Evolutionary conservation across 2,797 vertebrate species (phyloP), one percentile per base, ranked within the genome.

Genomic region (Lagodon rhomboides): DNA sequence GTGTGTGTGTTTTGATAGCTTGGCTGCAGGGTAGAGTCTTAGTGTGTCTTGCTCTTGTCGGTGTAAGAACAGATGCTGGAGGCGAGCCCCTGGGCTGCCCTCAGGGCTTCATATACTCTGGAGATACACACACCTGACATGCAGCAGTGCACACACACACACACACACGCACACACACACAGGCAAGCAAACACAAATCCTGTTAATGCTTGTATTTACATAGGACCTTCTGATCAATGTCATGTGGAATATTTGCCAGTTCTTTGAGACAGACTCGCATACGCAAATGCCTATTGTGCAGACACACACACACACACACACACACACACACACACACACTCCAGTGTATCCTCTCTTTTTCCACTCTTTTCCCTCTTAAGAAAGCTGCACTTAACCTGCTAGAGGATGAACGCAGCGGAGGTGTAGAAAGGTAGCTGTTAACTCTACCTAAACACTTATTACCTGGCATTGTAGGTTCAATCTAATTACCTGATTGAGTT

Each of bases 401-500:
- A 10, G 56, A 73, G 66, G 67, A 76, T 90, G 81, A 91, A 90
- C 86, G 77, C 85, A 88, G 83, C 74, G 73, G 64, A 83, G 74
- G 76, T 81, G 73, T 75, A 87, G 93, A 95, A 95, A 95, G 94
- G 95, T 95, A 91, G 94, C 95, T 95, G 95, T 97, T 96, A 96
- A 93, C 91, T 92, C 94, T 90, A 95, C 95, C 95, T 96, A 96
- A 96, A 96, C 95, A 95, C 93, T 96, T 95, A 96, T 97, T 96
- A 96, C 95, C 89, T 95, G 90, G 95, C 94, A 95, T 95, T 90
- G 94, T 94, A 94, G 89, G 92, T 94, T 94, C 86, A 86, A 92
- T 93, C 93, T 97, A 97, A 97, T 97, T 96, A 96, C 93, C 94
- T 94, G 94, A 93, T 95, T 95, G 94, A 92, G 90, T 94, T 95